Evolutionary conservation across 2,888 invertebrate genomes (phyloP), one percentile per base, ranked within the genome.

Genomic region (Rhagophthalmus giganteus): DNA sequence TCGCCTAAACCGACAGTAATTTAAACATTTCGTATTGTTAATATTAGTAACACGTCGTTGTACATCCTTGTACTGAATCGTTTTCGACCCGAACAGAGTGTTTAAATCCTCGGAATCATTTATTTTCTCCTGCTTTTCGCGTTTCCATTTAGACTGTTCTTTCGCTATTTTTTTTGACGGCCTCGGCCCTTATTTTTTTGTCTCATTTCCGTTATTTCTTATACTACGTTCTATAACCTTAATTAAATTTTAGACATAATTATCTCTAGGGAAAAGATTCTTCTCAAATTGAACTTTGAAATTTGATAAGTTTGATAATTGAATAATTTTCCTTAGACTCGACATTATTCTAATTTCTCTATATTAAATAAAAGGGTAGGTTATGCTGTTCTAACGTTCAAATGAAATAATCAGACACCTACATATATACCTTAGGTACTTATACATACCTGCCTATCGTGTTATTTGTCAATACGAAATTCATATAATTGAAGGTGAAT

Each of bases 221-320:
- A 42, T 32, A 27, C 34, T 15, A 16, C 34, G 28, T 44, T 34
- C 27, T 34, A 44, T 44, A 44, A 44, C 37, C 30, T 35, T 45
- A 45, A 45, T 45, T 45, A 45, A 35, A 42, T 45, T 45, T 37
- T 10, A 11, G 45, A 37, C 30, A 37, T 45, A 45, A 45, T 37
- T 37, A 45, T 28, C 30, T 15, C 44, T 26, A 27, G 24, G 24
- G 37, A 35, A 34, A 27, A 44, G 30, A 32, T 32, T 44, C 26
- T 26, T 30, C 10, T 24, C 15, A 37, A 30, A 45, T 45, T 45
- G 37, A 30, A n/a, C 37, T 45, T 45, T 37, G 45, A 34, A 44
- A 34, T 44, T 44, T 44, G 34, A 44, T 26, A 44, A 25, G 15
- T 39, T 39, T 28, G 27, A 11, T 27, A 30, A 39, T 16, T 28